phyloP scores from a whole-genome alignment of 2,797 vertebrate genomes.

The Acropternis orthonyx region DNA sequence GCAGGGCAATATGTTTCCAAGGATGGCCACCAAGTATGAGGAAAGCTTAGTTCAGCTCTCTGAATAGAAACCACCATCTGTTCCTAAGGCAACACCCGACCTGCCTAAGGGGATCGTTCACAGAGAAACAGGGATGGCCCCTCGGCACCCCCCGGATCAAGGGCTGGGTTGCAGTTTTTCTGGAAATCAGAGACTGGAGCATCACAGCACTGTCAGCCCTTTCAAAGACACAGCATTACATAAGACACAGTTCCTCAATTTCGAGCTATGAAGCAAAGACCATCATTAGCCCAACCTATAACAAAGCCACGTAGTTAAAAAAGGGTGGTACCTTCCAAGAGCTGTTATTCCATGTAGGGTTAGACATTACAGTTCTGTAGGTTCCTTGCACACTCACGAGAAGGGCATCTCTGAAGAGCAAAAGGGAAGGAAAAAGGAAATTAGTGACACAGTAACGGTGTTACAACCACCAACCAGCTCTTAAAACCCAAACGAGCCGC shows the following conservation, averaged over 20 bases:
- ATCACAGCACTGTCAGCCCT: background rate
- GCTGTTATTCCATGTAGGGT: constrained; percentile 56
- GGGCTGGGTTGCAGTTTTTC: background rate
- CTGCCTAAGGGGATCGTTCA: background rate
- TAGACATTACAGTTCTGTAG: constrained; percentile 66
- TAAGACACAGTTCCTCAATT: background rate
- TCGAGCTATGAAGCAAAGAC: background rate
- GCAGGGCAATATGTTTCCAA: background rate
- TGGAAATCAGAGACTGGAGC: background rate
- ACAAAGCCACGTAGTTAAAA: background rate
- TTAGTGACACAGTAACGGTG: constrained; percentile 1
- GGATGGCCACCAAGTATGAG: constrained; percentile 18
- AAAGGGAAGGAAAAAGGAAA: constrained; percentile 52
- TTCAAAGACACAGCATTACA: background rate
- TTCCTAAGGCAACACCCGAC: constrained; percentile 30
- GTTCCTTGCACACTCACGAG: constrained; percentile 46
- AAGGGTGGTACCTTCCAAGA: constrained; percentile 63
- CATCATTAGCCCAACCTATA: background rate
- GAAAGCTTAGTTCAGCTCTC: constrained; percentile 20
- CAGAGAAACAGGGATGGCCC: background rate
- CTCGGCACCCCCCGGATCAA: background rate
- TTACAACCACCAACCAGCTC: background rate
- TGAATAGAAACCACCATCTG: constrained; percentile 63
- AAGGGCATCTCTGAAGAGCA: constrained; percentile 70
- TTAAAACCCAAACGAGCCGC: background rate